These are phyloP conservation scores for Paramormyrops hopkinsi DNA, from an alignment of 2,797 vertebrate genomes.

Conservation along the genomic window DNA sequence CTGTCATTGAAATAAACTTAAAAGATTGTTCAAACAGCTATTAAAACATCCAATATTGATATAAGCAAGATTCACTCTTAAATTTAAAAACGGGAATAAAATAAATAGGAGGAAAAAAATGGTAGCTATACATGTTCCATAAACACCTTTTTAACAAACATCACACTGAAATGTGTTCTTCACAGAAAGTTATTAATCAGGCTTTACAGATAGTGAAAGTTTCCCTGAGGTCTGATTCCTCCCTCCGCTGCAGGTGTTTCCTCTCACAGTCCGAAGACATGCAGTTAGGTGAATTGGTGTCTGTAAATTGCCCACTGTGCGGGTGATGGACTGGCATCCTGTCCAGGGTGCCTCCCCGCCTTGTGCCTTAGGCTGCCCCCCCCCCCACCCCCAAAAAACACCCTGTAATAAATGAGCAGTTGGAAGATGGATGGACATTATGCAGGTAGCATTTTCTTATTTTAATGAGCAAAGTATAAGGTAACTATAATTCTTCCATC, in stretches of 20 bases:
- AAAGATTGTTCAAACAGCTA: not conserved
- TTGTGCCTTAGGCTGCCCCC: not conserved
- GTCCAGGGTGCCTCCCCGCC: not conserved
- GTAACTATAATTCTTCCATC: conserved; percentile 42
- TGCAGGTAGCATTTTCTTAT: conserved; percentile 38
- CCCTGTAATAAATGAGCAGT: not conserved
- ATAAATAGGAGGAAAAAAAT: not conserved
- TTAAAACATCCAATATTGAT: not conserved
- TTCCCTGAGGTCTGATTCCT: not conserved
- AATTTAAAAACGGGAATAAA: not conserved
- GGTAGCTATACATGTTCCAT: not conserved
- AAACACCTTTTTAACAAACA: not conserved
- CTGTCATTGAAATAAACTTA: not conserved
- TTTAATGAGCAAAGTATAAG: conserved; percentile 31
- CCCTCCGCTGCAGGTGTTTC: not conserved
- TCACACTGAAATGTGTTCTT: not conserved
- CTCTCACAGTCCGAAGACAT: not conserved
- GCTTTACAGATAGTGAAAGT: not conserved
- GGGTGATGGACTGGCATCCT: not conserved
- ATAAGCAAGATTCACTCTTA: not conserved
- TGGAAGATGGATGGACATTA: conserved; percentile 9
- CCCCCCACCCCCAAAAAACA: not conserved
- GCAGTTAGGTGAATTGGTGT: conserved; percentile 1
- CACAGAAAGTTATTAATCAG: not conserved
- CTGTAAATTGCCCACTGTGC: not conserved